Evolutionary conservation across 2,797 vertebrate species (phyloP).

Genomic region (Acanthornis magna): DNA sequence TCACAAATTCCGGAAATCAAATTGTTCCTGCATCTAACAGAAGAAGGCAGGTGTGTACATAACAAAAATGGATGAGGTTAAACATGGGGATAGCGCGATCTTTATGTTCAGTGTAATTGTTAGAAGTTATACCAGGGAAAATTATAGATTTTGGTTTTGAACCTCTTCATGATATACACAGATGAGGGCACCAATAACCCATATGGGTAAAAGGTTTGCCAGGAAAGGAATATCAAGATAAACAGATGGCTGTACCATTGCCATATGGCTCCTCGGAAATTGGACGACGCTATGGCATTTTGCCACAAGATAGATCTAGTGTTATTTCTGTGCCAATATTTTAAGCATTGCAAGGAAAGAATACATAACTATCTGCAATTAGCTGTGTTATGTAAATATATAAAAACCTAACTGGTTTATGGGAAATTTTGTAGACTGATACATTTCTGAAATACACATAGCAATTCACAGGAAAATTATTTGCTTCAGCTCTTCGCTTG

Average conservation of each 20-base stretch:
- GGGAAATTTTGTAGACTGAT: background rate
- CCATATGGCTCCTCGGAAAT: conserved; percentile 73
- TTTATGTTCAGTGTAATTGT: conserved; percentile 60
- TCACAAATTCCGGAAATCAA: conserved; percentile 62
- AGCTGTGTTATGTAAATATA: conserved; percentile 51
- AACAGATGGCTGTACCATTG: conserved; percentile 74
- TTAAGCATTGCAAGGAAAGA: conserved; percentile 56
- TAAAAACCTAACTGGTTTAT: conserved; percentile 1
- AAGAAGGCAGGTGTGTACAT: conserved; percentile 58
- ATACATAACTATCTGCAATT: conserved; percentile 45
- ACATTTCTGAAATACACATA: background rate
- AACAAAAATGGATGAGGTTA: conserved; percentile 50
- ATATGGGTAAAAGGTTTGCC: conserved; percentile 76
- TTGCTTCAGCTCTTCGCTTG: background rate
- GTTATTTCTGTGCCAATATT: conserved; percentile 58
- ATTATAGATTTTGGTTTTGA: conserved; percentile 49
- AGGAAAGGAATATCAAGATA: conserved; percentile 71
- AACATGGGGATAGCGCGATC: conserved; percentile 50
- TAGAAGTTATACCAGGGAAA: conserved; percentile 55
- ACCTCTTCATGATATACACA: conserved; percentile 64
- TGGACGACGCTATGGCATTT: conserved; percentile 51
- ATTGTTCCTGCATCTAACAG: conserved; percentile 34
- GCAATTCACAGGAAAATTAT: conserved; percentile 5
- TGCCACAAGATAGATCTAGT: conserved; percentile 70
- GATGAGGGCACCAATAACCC: conserved; percentile 73